phyloP scores from a whole-genome alignment of 2,797 vertebrate species.

The Anabacerthia variegaticeps region DNA sequence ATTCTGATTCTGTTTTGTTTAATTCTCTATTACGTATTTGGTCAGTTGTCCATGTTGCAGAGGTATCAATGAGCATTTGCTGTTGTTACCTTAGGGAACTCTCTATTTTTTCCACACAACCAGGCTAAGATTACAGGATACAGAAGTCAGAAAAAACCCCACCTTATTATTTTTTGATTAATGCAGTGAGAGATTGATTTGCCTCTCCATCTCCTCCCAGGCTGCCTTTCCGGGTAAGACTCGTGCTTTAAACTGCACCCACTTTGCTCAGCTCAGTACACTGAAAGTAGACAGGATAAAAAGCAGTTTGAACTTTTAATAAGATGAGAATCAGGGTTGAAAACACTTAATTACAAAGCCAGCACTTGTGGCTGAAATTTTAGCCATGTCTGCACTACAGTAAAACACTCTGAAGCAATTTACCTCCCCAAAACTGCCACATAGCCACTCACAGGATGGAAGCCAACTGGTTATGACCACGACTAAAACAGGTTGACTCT shows the following conservation, averaged over 20 bases:
- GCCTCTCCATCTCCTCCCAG: neutral
- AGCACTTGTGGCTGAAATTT: neutral
- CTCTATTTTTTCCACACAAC: neutral
- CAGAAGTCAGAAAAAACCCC: neutral
- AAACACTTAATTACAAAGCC: neutral
- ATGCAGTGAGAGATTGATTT: neutral
- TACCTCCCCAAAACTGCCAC: neutral
- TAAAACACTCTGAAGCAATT: neutral
- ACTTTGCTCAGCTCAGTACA: slow-evolving; percentile 27
- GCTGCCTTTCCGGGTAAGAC: neutral
- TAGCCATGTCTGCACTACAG: neutral
- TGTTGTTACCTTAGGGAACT: neutral
- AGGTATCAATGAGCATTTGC: neutral
- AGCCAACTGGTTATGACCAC: neutral
- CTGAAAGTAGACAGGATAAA: neutral
- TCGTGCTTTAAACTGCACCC: neutral
- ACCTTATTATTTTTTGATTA: neutral
- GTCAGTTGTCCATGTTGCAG: neutral
- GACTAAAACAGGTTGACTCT: neutral
- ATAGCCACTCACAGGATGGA: neutral
- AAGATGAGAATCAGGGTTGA: neutral
- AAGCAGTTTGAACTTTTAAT: neutral
- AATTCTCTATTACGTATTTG: neutral
- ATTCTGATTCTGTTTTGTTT: neutral
- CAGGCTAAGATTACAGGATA: neutral